Evolutionary conservation across 2,113 vertebrate genomes (phyloP).

Genomic region (Arizona elegans): DNA sequence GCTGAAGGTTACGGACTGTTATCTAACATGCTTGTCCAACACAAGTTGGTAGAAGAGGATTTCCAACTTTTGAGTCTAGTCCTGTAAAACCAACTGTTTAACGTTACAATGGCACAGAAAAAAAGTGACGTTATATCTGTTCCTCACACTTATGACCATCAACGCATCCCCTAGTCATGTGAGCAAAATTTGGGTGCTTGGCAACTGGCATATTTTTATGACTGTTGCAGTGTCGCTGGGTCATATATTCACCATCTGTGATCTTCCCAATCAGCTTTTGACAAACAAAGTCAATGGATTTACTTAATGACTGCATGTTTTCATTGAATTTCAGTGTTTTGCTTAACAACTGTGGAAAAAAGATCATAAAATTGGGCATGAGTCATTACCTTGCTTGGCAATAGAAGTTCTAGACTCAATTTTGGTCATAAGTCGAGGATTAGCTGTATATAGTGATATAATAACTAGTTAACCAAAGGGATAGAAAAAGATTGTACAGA

Average conservation of each 20-base stretch:
- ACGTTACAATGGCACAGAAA: not conserved
- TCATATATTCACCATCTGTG: not conserved
- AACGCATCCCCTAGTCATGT: not conserved
- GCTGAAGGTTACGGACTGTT: not conserved
- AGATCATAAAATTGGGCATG: not conserved
- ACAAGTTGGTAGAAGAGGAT: not conserved
- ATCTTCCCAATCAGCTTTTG: not conserved
- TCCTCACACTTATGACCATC: not conserved
- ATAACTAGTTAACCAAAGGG: not conserved
- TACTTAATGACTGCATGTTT: not conserved
- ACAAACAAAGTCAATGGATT: not conserved
- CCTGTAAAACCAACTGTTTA: not conserved
- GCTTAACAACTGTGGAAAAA: not conserved
- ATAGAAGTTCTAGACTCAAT: not conserved
- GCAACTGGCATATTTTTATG: not conserved
- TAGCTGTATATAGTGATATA: not conserved
- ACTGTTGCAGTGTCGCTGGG: not conserved
- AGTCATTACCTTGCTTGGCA: not conserved
- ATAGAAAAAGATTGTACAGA: not conserved
- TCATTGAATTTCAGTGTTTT: not conserved
- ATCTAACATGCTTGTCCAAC: not conserved
- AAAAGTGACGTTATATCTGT: not conserved
- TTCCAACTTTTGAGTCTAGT: not conserved
- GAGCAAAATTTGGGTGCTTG: not conserved
- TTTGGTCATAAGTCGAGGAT: not conserved